Percentiles rank a stretch among this genome's conserved stretches.
Conservation (phyloP, 2,888 invertebrate species). For the Busseola fusca region DNA sequence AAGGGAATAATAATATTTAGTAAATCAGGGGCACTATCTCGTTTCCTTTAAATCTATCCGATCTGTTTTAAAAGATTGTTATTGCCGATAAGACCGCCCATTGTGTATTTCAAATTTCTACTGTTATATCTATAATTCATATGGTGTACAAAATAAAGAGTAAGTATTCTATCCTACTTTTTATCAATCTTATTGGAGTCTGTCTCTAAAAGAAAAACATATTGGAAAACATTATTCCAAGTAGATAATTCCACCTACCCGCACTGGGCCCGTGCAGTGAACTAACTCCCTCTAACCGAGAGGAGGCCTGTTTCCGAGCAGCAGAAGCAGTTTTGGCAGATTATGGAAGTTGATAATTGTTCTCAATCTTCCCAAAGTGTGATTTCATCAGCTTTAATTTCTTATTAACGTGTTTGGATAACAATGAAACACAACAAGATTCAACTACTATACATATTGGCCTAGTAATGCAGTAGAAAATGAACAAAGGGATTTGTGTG, state of each 20-base stretch:
- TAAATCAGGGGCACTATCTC: background rate
- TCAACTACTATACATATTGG: constrained; percentile 8
- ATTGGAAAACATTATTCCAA: background rate
- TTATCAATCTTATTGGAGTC: background rate
- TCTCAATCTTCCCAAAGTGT: background rate
- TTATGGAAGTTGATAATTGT: constrained; percentile 5
- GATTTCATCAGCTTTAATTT: background rate
- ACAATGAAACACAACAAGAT: constrained; percentile 8
- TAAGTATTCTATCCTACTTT: background rate
- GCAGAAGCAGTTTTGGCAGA: background rate
- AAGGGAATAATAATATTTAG: background rate
- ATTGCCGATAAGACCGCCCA: background rate
- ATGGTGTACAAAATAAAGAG: background rate
- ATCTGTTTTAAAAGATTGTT: background rate
- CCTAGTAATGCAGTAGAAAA: constrained; percentile 29
- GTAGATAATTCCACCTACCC: background rate
- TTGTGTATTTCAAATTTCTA: background rate
- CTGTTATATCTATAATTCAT: background rate
- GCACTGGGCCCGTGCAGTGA: background rate
- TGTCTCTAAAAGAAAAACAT: background rate
- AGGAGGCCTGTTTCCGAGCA: background rate
- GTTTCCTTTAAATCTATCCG: no score
- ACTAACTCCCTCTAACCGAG: background rate
- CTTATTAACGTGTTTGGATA: background rate
- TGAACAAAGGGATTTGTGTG: constrained; percentile 28